Base-by-base conservation (phyloP, 2,888 invertebrate genomes). In the Cosmorhoe ocellata region DNA sequence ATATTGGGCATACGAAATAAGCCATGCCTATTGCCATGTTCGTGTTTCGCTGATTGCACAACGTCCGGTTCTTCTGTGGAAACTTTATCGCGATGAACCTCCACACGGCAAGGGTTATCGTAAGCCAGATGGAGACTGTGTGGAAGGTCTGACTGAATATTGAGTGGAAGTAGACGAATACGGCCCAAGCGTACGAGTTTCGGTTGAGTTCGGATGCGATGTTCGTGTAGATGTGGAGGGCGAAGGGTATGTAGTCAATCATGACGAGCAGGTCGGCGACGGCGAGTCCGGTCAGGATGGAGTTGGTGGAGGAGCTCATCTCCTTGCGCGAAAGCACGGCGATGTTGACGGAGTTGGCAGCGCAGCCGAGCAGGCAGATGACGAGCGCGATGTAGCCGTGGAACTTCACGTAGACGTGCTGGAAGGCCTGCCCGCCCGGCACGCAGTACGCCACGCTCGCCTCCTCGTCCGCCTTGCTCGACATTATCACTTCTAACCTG, bases 251-350 rank as follows among this genome's bases (percentile, higher is more conserved):
- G 81, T 98, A 98, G 71, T 97, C 97, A 67, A 98, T 91, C 95
- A 98, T 98, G 28, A 98, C 98, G 12, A 97, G 91, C 33, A 98
- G 91, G 79, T 98, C 98, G 2, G 98, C 97, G 2, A 98, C 95
- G 0, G 98, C 98, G 7, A 97, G 90, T 2, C 95, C 96, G 0
- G 97, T 97, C n/a, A 98, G 92, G 43, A 98, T 97, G 40, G 96
- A 93, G 83, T 98, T 98, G 3, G 98, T 98, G 0, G 98, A 96
- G 18, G 97, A 96, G 30, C 92, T 89, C 97, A 98, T 98, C 77
- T 98, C 97, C 36, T 95, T 94, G 4, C 97, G 92, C 5, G 97
- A 95, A 37, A 98, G 91, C 8, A 98, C 97, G 45, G 96, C 94
- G 54, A 98, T 96, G 81, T 98, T 98, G 62, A 98, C 92, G 3